These are phyloP conservation scores for Nephotettix cincticeps DNA, from an alignment of 1,140 invertebrate species.

Conservation along the genomic window DNA sequence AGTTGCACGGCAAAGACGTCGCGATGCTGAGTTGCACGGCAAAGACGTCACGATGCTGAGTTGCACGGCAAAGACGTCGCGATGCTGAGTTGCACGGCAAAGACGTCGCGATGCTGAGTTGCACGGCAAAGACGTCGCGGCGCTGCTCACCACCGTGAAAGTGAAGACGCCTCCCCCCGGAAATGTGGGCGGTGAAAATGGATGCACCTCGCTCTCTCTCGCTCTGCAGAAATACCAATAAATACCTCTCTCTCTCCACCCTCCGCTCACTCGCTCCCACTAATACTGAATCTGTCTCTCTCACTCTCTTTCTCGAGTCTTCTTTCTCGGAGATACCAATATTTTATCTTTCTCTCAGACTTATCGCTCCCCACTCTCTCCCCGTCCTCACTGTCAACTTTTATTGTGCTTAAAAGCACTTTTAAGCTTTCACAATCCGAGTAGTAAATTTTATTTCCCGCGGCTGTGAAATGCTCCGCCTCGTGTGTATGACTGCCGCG, in stretches of 20 bases:
- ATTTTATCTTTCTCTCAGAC: constrained; percentile 7
- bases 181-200: constrained; percentile 24
- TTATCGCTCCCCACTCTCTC: constrained; percentile 7
- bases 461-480: neutral
- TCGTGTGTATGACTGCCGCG: neutral
- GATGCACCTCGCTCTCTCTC: constrained; percentile 25
- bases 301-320: neutral
- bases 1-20: no score
- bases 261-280: constrained; percentile 5
- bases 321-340: neutral
- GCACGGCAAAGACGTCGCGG: constrained; percentile 3
- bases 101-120: no score
- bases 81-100: no score
- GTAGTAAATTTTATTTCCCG: constrained; percentile 27
- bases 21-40: no score
- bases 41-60: no score
- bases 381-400: constrained; percentile 23
- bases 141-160: constrained; percentile 21
- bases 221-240: constrained; percentile 23
- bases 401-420: constrained; percentile 28
- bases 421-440: constrained; percentile 29
- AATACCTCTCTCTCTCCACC: constrained; percentile 25
- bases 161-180: constrained; percentile 21
- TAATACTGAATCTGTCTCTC: constrained; percentile 21
- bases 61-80: no score